Base-by-base conservation (phyloP, 1,140 invertebrate species). In the Ceratoteleas bidentatus region DNA sequence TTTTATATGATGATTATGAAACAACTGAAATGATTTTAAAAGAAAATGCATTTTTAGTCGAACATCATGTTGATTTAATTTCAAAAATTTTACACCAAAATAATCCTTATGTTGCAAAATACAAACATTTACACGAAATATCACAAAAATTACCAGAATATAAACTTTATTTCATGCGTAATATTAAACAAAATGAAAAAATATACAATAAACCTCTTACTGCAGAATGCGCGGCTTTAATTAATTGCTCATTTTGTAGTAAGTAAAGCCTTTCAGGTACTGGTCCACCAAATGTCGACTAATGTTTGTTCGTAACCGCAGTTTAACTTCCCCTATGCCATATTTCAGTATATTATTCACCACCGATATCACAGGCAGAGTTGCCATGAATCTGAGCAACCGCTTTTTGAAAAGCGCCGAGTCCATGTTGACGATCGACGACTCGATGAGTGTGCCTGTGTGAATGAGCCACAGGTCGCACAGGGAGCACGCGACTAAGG, bases 401-500 rank as follows among this genome's bases (percentile, higher is more conserved):
- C 97, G 92, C 75, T 92, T 93, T 86, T 93, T 95, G 89, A 99
- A 99, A 50, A 95, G 91, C 14, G 90, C 85, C 81, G 93, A 93
- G 89, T 98, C 94, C 93, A 96, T 96, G 76, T 96, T 95, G 85
- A 99, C 97, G 75, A 99, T 99, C 0, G 98, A 97, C 96, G 95
- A 97, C 93, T 99, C 98, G 85, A 99, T 95, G 64, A 96, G 93
- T 2, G 98, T 99, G 11, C 95, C 95, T 90, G 97, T 97, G 84
- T 97, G 95, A 80, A 99, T 99, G 92, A 99, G 95, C 97, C 98
- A 99, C 53, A 99, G 94, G 92, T 99, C 98, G 88, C 97, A 99
- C 24, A 98, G 93, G 0, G 98, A 99, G 86, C 98, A 93, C 5
- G 96, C 94, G 8, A 99, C 92, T 6, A 99, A 92, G 24, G 96